These are phyloP conservation scores for Girardinus metallicus DNA, from an alignment of 2,797 vertebrate species.

Conservation along the genomic window DNA sequence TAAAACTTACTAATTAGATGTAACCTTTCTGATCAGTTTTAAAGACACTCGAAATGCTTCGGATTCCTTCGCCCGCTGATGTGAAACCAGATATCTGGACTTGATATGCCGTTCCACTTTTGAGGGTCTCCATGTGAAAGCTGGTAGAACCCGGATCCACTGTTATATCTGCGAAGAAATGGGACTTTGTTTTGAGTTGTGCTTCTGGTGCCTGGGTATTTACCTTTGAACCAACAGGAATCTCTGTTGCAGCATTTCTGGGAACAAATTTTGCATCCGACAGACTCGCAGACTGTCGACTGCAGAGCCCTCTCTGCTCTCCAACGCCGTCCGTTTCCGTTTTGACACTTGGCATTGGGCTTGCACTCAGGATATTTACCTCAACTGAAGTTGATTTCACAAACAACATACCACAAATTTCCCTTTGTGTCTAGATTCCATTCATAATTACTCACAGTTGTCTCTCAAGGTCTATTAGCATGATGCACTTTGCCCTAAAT, in stretches of 20 bases:
- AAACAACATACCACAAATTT: background rate
- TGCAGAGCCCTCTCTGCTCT: too few relatives aligned
- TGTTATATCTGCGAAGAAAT: constrained; percentile 73
- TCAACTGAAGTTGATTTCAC: background rate
- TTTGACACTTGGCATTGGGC: background rate
- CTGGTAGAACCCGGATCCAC: constrained; percentile 64
- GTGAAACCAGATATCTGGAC: constrained; percentile 85
- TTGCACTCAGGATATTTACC: background rate
- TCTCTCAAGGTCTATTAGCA: background rate
- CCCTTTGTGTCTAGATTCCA: background rate
- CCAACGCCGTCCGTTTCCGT: too few relatives aligned
- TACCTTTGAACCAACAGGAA: background rate
- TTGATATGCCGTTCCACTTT: constrained; percentile 68
- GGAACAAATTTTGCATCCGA: background rate
- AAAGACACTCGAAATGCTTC: constrained; percentile 59
- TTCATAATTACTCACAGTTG: background rate
- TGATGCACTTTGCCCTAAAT: background rate
- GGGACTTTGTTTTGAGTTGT: background rate
- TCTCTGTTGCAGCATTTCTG: background rate
- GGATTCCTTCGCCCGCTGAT: constrained; percentile 76
- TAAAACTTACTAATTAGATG: background rate
- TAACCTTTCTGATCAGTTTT: constrained; percentile 65
- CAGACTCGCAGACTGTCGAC: background rate
- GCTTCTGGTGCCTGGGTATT: background rate
- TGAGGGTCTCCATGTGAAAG: constrained; percentile 69